Evolutionary conservation across 1,140 invertebrate species (phyloP).

Genomic region (Drosophila jambulina): DNA sequence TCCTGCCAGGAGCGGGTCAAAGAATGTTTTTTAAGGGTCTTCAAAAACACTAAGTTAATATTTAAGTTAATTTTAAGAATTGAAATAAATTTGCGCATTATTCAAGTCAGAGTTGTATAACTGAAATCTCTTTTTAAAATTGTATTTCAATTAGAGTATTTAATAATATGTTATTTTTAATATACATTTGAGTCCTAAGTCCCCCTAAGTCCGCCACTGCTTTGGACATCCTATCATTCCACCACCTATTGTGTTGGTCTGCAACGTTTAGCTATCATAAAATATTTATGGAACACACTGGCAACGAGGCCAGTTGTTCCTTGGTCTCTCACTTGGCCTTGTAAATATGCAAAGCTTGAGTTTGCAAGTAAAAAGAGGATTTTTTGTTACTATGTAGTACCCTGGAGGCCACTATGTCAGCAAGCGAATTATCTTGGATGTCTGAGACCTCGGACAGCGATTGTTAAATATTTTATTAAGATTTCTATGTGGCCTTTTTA

Average conservation of each 20-base stretch:
- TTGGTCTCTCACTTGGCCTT: constrained; percentile 18
- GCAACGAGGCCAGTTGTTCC: constrained; percentile 29
- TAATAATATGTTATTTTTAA: neutral
- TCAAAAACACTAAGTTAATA: neutral
- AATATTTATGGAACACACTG: constrained; percentile 55
- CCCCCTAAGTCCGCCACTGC: neutral
- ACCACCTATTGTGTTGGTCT: constrained; percentile 31
- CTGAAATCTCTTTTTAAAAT: too few relatives aligned
- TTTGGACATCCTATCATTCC: neutral
- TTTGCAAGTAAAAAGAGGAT: constrained; percentile 2
- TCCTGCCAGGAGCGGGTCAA: neutral
- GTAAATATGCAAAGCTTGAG: constrained; percentile 24
- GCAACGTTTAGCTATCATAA: constrained; percentile 50
- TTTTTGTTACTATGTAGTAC: neutral
- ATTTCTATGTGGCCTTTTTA: neutral
- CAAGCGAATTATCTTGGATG: neutral
- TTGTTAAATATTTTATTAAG: constrained; percentile 2
- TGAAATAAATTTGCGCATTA: neutral
- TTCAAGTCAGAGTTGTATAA: neutral
- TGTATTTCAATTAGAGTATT: neutral
- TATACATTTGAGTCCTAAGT: neutral
- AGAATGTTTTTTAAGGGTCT: neutral
- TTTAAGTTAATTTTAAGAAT: neutral
- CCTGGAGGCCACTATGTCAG: neutral
- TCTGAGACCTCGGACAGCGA: neutral